Evolutionary conservation across 2,113 vertebrate species (phyloP), one percentile per base, ranked within the genome.

Genomic region (Silurus meridionalis): DNA sequence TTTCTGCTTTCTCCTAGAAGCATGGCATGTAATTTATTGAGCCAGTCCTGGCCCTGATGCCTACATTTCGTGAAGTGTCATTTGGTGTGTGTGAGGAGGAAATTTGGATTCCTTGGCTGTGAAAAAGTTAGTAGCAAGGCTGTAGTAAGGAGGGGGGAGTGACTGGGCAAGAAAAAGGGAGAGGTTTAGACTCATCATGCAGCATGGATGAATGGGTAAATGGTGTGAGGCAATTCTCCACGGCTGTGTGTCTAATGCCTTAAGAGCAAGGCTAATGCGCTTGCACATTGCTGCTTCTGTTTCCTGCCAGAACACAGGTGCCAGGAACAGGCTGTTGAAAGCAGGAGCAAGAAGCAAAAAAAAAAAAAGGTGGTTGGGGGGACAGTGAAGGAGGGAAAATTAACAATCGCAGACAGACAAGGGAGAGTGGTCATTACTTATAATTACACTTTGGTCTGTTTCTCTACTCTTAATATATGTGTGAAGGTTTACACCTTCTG

Each of bases 201-300:
- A 64, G 66, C 28, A 91, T 87, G 83, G 88, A 88, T 89, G 86
- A 81, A 64, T 86, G 82, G 57, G 80, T 90, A 85, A 85, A 86
- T 71, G 75, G 82, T 75, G 80, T 80, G 46, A 14, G 88, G 52
- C 85, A 87, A 53, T 87, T 80, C 57, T 83, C 83, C 74, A 88
- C 57, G 48, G 89, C 85, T 81, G 71, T 75, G 86, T 72, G 71
- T 60, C 79, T 89, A 88, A 89, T 88, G 77, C 78, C 75, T 84
- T 85, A 88, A 88, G 79, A 80, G 82, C 84, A 87, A 83, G 71
- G 82, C 79, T 88, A 89, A 88, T 85, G 86, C 23, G 61, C 84
- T 84, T 25, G 63, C 64, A 84, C 74, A 86, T 66, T 63, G 81
- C 58, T 80, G 79, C 79, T 88, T 88, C 82, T 88, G 84, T 86